Evolutionary conservation across 1,140 invertebrate genomes (phyloP).

Genomic region (Goniozus legneri): DNA sequence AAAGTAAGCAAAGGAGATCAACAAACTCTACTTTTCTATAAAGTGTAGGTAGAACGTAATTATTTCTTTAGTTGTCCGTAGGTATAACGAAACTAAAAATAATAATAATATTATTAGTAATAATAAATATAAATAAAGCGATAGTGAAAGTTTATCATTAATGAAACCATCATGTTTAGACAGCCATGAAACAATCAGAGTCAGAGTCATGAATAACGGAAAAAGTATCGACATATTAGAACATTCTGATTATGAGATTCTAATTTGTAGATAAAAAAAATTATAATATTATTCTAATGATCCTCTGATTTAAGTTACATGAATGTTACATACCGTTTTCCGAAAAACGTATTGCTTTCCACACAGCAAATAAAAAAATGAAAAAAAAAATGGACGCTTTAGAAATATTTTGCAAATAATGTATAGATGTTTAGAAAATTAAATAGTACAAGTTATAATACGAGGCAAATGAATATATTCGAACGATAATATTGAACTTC

Average conservation of each 20-base stretch:
- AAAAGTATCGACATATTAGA: too few species aligned
- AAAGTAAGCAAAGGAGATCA: constrained; percentile 25
- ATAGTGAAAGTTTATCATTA: constrained; percentile 22
- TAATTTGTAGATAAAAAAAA: constrained; percentile 24
- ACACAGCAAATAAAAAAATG: too few species aligned
- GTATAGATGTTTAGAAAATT: too few species aligned
- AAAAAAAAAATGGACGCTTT: too few species aligned
- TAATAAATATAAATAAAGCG: constrained; percentile 21
- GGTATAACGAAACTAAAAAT: constrained; percentile 14
- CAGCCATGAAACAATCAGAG: constrained; percentile 18
- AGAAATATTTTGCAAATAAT: too few species aligned
- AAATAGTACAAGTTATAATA: too few species aligned
- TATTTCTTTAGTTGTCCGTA: constrained; percentile 39
- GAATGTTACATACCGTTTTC: too few species aligned
- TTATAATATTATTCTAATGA: too few species aligned
- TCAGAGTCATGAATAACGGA: constrained; percentile 12
- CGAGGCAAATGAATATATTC: too few species aligned
- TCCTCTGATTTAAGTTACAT: too few species aligned
- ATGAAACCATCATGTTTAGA: constrained; percentile 17
- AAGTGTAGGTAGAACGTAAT: constrained; percentile 45
- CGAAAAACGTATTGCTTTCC: too few species aligned
- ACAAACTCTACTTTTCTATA: constrained; percentile 48
- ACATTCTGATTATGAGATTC: constrained; percentile 22
- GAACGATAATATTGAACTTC: too few species aligned
- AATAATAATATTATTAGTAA: neutral